These are phyloP conservation scores for Polietes domitor DNA, from an alignment of 2,888 invertebrate species.

Conservation along the genomic window DNA sequence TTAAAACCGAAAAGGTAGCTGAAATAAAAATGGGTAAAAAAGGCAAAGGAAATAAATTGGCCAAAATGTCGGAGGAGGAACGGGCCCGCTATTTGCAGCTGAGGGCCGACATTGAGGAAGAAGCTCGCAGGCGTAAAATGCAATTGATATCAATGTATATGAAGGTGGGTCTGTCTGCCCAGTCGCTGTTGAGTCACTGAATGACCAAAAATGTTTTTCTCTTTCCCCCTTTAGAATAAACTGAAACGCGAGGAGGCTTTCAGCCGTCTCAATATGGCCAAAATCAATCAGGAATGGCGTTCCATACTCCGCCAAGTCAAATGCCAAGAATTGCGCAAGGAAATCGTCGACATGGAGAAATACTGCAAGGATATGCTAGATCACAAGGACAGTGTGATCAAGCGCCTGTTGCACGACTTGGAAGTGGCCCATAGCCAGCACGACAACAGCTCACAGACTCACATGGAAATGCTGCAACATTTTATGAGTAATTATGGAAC, in stretches of 20 bases:
- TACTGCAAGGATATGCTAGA: slow-evolving; percentile 82
- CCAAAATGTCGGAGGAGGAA: slow-evolving; percentile 93
- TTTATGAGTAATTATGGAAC: slow-evolving; percentile 83
- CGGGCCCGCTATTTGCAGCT: slow-evolving; percentile 90
- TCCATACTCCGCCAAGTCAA: slow-evolving; percentile 88
- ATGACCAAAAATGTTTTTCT: no score
- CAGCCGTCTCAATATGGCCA: slow-evolving; percentile 89
- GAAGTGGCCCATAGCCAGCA: slow-evolving; percentile 89
- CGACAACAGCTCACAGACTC: slow-evolving; percentile 86
- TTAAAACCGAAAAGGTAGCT: background rate
- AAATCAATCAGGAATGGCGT: slow-evolving; percentile 93
- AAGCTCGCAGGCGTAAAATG: slow-evolving; percentile 89
- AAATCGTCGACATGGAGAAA: slow-evolving; percentile 83
- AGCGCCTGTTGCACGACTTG: slow-evolving; percentile 84
- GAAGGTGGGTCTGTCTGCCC: slow-evolving; percentile 84
- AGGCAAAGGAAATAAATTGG: slow-evolving; percentile 84
- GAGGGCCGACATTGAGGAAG: slow-evolving; percentile 91
- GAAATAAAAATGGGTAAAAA: slow-evolving; percentile 68
- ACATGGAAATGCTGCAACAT: slow-evolving; percentile 86
- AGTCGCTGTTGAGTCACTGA: no score
- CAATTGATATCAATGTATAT: slow-evolving; percentile 90
- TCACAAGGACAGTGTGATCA: slow-evolving; percentile 86
- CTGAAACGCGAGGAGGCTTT: slow-evolving; percentile 90
- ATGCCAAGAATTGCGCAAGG: slow-evolving; percentile 87
- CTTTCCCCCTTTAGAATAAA: slow-evolving; percentile 85